Evolutionary conservation across 2,113 vertebrate genomes (phyloP).

Genomic region (Toxotes jaculatrix): DNA sequence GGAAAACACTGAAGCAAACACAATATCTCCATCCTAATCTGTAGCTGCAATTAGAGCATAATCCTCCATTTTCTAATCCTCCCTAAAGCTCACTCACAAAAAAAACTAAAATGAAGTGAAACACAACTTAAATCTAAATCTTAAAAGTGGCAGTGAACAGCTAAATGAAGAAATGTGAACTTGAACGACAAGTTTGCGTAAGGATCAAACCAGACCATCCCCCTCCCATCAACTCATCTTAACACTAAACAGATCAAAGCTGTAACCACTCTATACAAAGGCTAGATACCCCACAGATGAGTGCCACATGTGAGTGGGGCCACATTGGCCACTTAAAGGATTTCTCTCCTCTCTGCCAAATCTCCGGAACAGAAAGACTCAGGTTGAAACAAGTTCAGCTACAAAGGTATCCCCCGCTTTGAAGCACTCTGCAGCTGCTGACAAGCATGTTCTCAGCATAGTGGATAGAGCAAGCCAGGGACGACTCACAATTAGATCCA

Average conservation of each 20-base stretch:
- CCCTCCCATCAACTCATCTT: slow-evolving; percentile 59
- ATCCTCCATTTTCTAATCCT: not conserved
- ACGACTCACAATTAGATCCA: slow-evolving; percentile 61
- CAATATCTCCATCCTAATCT: slow-evolving; percentile 19
- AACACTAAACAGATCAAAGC: slow-evolving; percentile 76
- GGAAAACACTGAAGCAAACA: not conserved
- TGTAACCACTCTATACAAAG: slow-evolving; percentile 72
- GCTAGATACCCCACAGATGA: slow-evolving; percentile 76
- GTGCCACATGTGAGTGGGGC: slow-evolving; percentile 79
- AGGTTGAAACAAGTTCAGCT: slow-evolving; percentile 71
- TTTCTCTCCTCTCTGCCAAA: slow-evolving; percentile 75
- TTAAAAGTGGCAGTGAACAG: not conserved
- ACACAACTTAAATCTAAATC: slow-evolving; percentile 9
- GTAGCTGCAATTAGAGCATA: slow-evolving; percentile 11
- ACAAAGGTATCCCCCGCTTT: slow-evolving; percentile 72
- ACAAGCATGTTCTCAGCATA: slow-evolving; percentile 63
- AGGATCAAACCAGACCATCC: slow-evolving; percentile 45
- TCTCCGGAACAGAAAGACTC: slow-evolving; percentile 73
- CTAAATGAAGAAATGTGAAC: not conserved
- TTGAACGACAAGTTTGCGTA: slow-evolving; percentile 22
- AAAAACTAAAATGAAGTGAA: not conserved
- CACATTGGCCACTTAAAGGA: slow-evolving; percentile 77
- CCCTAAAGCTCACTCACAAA: not conserved
- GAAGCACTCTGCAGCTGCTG: slow-evolving; percentile 77
- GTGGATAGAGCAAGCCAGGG: slow-evolving; percentile 44